Base-by-base conservation (phyloP, 2,888 invertebrate genomes). In the Synanthedon andrenaeformis region DNA sequence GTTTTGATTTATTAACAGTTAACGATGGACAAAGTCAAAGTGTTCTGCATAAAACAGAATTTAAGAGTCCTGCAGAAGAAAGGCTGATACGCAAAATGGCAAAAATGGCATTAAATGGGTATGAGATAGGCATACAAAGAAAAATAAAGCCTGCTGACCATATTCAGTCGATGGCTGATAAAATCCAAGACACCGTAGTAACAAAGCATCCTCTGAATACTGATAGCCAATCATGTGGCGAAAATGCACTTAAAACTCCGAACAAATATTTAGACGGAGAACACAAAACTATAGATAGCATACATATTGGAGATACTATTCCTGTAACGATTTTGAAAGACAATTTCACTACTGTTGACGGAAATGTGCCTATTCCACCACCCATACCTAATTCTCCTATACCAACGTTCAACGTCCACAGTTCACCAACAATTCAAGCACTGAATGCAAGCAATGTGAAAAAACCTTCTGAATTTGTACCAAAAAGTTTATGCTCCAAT, bases 121-220 rank as follows among this genome's bases (percentile, higher is more conserved):
- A 88, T 60, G 88, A 88, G 70, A 88, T 88, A 56, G 88, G 88
- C 28, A 88, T 88, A 58, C 88, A 88, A 63, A 76, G 88, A 61
- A 88, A 86, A 76, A 88, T 87, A 53, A 88, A 88, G 59, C 88
- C 88, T 0, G 87, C 84, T 48, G 86, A 87, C 59, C 87, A 87
- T 59, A 88, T 88, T 60, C 86, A 88, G 64, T 82, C 80, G 13
- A 88, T 88, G 88, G 88, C 88, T 52, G 82, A 82, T 56, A 85
- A 80, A 74, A 88, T 88, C 59, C 87, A 88, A 69, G 88, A 88
- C 56, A 88, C 88, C n/a, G 81, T 88, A 49, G 86, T 88, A 2
- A 83, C 86, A 41, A 88, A 88, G 62, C 88, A 88, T 65, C 88
- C 88, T 50, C 60, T 87, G 10, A 88, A 88, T 67, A 66, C 79